phyloP scores from a whole-genome alignment of 2,888 invertebrate species.

The Acrobasis consociella region DNA sequence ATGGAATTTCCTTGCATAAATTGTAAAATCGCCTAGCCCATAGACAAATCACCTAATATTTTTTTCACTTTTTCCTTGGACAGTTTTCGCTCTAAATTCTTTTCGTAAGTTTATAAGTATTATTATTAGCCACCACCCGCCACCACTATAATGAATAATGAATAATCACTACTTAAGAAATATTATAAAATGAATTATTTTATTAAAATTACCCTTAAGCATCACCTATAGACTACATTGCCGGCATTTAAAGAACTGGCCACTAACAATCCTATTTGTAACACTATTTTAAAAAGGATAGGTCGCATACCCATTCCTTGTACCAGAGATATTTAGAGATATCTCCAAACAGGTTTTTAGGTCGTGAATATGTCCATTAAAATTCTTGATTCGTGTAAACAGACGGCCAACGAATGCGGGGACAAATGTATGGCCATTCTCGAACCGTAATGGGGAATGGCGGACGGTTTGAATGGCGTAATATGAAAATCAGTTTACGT shows the following conservation, averaged over 20 bases:
- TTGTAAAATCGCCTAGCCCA: too few species aligned
- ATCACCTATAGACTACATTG: too few species aligned
- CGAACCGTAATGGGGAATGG: not conserved
- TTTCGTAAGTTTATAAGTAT: too few species aligned
- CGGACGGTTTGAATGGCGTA: not conserved
- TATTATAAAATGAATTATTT: too few species aligned
- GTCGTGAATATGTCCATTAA: slow-evolving; percentile 17
- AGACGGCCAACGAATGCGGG: slow-evolving; percentile 7
- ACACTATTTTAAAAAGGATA: not conserved
- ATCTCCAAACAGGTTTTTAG: slow-evolving; percentile 7
- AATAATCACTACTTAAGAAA: too few species aligned
- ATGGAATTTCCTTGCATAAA: too few species aligned
- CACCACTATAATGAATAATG: too few species aligned
- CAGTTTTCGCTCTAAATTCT: too few species aligned
- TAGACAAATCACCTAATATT: too few species aligned
- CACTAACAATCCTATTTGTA: slow-evolving; percentile 1
- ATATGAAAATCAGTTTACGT: slow-evolving; percentile 13
- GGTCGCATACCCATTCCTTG: slow-evolving; percentile 1
- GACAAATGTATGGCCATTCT: slow-evolving; percentile 8
- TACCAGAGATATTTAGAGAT: slow-evolving; percentile 4
- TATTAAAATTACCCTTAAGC: too few species aligned
- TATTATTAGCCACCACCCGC: too few species aligned
- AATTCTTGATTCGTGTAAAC: slow-evolving; percentile 20
- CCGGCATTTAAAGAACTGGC: not conserved
- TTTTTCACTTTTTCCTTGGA: too few species aligned